A percentile compares a stretch with the other conserved stretches of the same genome.
Evolutionary conservation across 2,888 invertebrate genomes (phyloP).

Genomic region (Drosophila multiciliata): DNA sequence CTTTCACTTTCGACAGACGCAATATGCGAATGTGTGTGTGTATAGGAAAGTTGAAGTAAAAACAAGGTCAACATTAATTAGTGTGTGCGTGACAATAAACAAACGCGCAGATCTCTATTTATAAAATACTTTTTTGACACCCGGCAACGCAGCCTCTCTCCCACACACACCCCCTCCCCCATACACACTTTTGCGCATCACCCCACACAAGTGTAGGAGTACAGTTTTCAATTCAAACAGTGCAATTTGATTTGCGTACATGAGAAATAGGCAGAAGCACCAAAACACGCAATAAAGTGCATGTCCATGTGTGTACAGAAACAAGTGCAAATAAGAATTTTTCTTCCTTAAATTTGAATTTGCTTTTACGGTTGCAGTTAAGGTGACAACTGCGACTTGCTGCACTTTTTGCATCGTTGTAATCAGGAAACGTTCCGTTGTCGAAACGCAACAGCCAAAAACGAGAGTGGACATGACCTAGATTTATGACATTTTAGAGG

Average conservation of each 20-base stretch:
- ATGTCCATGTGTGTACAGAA: neutral
- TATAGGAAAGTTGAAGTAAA: constrained; percentile 56
- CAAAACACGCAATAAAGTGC: neutral
- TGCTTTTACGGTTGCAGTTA: constrained; percentile 14
- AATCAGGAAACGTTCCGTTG: constrained; percentile 27
- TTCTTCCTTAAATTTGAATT: constrained; percentile 15
- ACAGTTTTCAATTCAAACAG: constrained; percentile 64
- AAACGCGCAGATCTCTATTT: constrained; percentile 46
- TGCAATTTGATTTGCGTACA: constrained; percentile 41
- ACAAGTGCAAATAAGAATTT: neutral
- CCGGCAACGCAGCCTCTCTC: constrained; percentile 27
- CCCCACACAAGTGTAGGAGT: constrained; percentile 37
- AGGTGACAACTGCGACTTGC: constrained; percentile 16
- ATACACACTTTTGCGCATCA: neutral
- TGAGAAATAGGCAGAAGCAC: constrained; percentile 28
- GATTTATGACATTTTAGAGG: constrained; percentile 38
- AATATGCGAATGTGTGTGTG: constrained; percentile 18
- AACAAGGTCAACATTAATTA: constrained; percentile 56
- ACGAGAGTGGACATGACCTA: constrained; percentile 60
- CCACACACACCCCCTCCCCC: neutral
- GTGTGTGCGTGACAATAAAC: constrained; percentile 28
- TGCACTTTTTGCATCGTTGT: constrained; percentile 21
- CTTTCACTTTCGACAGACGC: constrained; percentile 70
- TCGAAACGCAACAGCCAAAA: constrained; percentile 31
- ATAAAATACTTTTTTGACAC: constrained; percentile 25